Percentiles rank a stretch among this genome's conserved stretches.
phyloP scores from a whole-genome alignment of 2,113 vertebrate species.

The Apistogramma diplotaenia region DNA sequence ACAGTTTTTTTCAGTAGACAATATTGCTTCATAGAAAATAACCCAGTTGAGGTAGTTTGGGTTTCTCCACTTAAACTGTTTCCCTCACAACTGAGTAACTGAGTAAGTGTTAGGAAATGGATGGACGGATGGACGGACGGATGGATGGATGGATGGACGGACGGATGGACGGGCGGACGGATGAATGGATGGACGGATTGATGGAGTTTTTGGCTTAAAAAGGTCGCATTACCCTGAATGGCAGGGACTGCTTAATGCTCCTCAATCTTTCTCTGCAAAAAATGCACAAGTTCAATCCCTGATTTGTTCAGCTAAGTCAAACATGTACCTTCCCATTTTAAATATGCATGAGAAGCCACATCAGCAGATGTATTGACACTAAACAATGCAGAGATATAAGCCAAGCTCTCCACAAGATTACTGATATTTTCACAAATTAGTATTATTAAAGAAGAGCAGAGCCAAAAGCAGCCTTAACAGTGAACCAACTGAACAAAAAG shows the following conservation, averaged over 20 bases:
- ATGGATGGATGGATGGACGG: neutral
- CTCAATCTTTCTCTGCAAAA: neutral
- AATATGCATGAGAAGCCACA: neutral
- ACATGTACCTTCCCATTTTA: no score
- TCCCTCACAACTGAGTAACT: neutral
- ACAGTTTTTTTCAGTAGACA: neutral
- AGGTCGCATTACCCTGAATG: neutral
- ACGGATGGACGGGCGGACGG: neutral
- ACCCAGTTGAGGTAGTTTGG: neutral
- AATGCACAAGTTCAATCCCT: no score
- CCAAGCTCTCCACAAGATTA: neutral
- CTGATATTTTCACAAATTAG: neutral
- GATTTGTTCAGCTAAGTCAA: no score
- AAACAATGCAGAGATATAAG: neutral
- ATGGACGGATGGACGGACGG: neutral
- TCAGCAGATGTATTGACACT: neutral
- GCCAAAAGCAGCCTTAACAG: neutral
- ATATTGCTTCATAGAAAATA: neutral
- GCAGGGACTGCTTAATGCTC: neutral
- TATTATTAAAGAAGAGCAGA: neutral
- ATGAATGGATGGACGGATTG: neutral
- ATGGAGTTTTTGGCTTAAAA: neutral
- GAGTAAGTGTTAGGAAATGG: neutral
- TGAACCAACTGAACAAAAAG: neutral
- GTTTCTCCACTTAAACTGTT: neutral